phyloP scores from a whole-genome alignment of 2,113 vertebrate genomes.

The Dendrocopos noguchii region DNA sequence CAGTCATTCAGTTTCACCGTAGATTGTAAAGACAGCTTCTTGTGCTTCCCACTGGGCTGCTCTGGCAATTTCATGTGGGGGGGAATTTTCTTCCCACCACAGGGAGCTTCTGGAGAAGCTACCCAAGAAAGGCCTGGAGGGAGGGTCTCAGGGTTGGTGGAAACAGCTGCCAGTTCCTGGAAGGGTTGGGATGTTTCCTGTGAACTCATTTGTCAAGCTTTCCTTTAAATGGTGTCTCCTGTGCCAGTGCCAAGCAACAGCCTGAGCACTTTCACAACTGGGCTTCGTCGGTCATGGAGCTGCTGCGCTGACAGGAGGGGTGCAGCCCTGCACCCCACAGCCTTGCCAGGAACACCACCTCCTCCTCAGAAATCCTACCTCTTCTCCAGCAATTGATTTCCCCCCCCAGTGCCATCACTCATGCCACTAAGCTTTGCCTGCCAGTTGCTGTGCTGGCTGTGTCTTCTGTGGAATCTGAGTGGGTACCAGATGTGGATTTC shows the following conservation, averaged over 20 bases:
- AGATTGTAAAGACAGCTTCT: no score
- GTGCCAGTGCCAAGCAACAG: not conserved
- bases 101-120: not conserved
- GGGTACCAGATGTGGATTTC: not conserved
- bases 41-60: no score
- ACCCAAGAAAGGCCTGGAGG: not conserved
- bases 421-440: not conserved
- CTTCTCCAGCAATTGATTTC: not conserved
- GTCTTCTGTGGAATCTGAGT: not conserved
- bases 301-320: not conserved
- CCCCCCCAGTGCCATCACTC: not conserved
- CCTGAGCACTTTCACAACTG: not conserved
- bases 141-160: not conserved
- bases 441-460: not conserved
- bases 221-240: not conserved
- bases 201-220: not conserved
- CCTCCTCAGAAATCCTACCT: not conserved
- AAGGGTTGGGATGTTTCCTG: not conserved
- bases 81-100: no score
- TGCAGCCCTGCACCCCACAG: not conserved
- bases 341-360: not conserved
- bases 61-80: no score
- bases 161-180: not conserved
- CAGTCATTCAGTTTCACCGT: no score
- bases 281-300: not conserved